Conservation (phyloP, 2,888 invertebrate genomes). For the Falcaria lacertinaria region DNA sequence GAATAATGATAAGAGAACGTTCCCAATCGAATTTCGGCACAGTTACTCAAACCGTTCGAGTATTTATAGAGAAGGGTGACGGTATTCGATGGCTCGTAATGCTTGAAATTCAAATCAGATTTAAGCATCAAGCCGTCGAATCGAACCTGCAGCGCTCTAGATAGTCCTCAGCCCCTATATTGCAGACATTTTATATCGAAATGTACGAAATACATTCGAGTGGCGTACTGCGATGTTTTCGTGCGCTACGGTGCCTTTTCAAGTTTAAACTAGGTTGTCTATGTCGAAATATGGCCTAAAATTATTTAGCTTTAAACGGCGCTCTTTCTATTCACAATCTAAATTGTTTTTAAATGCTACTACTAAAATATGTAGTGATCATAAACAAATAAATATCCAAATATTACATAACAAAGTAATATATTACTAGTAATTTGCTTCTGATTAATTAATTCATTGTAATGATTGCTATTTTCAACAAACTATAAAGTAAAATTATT, state of each 20-base stretch:
- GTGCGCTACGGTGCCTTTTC: slow-evolving; percentile 21
- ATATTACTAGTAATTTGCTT: too few relatives aligned
- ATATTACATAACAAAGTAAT: too few relatives aligned
- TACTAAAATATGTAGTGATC: too few relatives aligned
- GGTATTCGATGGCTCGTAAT: slow-evolving; percentile 54
- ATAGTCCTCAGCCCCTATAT: slow-evolving; percentile 45
- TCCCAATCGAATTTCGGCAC: slow-evolving; percentile 52
- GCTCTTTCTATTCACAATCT: too few relatives aligned
- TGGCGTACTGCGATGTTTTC: slow-evolving; percentile 26
- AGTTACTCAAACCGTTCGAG: slow-evolving; percentile 57
- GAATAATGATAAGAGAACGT: slow-evolving; percentile 57
- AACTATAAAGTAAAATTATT: too few relatives aligned
- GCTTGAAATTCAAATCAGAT: slow-evolving; percentile 73
- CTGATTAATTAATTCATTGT: background rate
- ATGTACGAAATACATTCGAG: slow-evolving; percentile 39
- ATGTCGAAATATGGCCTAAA: background rate
- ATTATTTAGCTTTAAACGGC: too few relatives aligned
- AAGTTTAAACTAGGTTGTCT: slow-evolving; percentile 9
- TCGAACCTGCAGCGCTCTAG: slow-evolving; percentile 35
- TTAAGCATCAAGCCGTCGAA: slow-evolving; percentile 58
- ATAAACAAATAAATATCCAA: too few relatives aligned
- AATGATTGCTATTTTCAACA: background rate
- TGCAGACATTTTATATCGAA: slow-evolving; percentile 47
- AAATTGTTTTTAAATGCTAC: too few relatives aligned
- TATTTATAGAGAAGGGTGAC: slow-evolving; percentile 54